Base-by-base conservation (phyloP, 37 sponge, comb jelly and placozoan species). In the Halichondria panicea region DNA sequence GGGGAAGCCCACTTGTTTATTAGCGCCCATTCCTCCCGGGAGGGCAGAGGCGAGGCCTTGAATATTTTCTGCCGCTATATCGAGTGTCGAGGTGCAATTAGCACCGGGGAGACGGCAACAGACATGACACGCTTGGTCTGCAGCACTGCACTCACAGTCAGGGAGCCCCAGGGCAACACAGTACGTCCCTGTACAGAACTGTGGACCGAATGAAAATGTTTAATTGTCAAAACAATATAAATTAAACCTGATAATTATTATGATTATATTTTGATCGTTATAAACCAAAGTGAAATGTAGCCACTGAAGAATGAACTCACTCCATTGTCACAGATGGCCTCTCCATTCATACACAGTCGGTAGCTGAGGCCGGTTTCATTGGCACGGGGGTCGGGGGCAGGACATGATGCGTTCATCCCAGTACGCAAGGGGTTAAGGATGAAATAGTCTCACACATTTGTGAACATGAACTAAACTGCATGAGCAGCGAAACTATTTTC, bases 111-210 rank as follows among this genome's bases (percentile, higher is more conserved):
- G 15, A 18, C 3, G 6, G 34, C 93, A 92, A 54, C 93, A 92
- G 24, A 84, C 53, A 52, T 81, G 54, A 55, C 93, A 92, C 25
- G 71, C 46, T 31, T 82, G 30, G 1, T 7, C 43, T n/a, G n/a
- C n/a, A 8, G 15, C 61, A 42, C 31, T 58, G 42, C 93, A 92
- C 52, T 76, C 73, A 71, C 93, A 92, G 37, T 58, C 54, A 0
- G 24, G 19, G 55, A 70, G 43, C n/a, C n/a, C n/a, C 6, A 92
- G 78, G 8, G 76, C 60, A 0, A 77, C 38, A 72, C 93, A 92
- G 30, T 84, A 22, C 1, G 78, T 68, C 2, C 93, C 93, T 61
- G 58, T 81, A 40, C 93, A 92, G 12, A 27, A 52, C 90, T 89
- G 72, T n/a, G n/a, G 0, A 50, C 60, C n/a, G 43, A 64, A 36